Base-by-base conservation (phyloP, 1,140 invertebrate genomes). In the Bemisia tabaci region DNA sequence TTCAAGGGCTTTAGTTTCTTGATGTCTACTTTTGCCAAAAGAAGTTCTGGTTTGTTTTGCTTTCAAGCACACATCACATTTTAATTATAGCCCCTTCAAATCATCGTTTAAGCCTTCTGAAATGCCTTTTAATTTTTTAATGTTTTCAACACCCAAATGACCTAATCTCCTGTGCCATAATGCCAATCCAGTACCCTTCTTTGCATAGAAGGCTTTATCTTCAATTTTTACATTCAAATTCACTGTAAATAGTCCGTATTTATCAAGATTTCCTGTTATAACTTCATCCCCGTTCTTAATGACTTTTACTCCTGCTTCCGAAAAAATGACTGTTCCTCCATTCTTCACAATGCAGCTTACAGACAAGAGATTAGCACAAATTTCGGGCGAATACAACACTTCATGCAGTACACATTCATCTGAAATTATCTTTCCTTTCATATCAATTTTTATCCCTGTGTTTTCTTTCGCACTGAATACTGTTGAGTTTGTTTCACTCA, bases 11-110 rank as follows among this genome's bases (percentile, higher is more conserved):
- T 17, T 48, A 5, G 5, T 48, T 39, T 65, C 59, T 61, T 66
- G 65, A 59, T 26, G 64, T 59, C 68, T 71, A 1, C 48, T 39
- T 67, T 62, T 59, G 2, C 65, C 67, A 62, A 76, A 75, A 1
- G 71, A 64, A 0, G 26, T 21, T 59, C 70, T 68, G 26, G 62
- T 63, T 64, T 72, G 69, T 70, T 77, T 76, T 27, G 73, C 70
- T 67, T 71, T 65, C 0, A 72, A 0, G 65, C 75, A 76, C 17
- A 70, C 69, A 11, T 69, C 68, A 68, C 75, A 76, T 1, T 65
- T 12, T 21, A 58, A 22, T 21, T 23, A 2, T 17, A 21, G 26
- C 11, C 24, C 25, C 1, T 23, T 22, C 23, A 21, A 24, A 12
- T 23, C 33, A 9, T 48, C 26, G 9, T 26, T 63, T 21, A 22